Evolutionary conservation across 2,797 vertebrate genomes (phyloP).

Genomic region (Alectoris magna): DNA sequence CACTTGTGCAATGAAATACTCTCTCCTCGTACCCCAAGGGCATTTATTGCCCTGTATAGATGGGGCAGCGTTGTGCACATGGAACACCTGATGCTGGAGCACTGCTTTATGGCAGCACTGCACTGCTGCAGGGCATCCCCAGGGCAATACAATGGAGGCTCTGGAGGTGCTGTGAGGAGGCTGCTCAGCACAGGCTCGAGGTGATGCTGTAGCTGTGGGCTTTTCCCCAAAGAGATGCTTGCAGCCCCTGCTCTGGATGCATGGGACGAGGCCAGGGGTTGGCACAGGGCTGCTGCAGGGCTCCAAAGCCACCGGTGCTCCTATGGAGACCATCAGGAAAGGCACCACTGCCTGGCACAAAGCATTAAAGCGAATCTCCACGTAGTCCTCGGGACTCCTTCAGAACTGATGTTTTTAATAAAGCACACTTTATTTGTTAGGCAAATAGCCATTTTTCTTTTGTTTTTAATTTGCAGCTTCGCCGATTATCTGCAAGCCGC

Average conservation of each 20-base stretch:
- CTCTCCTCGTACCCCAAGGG: constrained; percentile 23
- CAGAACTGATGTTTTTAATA: background rate
- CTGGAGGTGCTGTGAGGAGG: background rate
- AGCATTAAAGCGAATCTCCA: background rate
- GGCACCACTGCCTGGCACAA: too few species aligned
- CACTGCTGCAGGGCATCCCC: background rate
- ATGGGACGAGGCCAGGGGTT: too few species aligned
- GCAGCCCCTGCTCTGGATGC: background rate
- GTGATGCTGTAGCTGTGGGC: background rate
- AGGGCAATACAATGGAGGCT: background rate
- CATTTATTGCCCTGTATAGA: constrained; percentile 14
- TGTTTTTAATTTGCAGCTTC: background rate
- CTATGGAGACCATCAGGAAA: background rate
- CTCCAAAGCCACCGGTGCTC: background rate
- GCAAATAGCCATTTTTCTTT: background rate
- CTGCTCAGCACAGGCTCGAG: too few species aligned
- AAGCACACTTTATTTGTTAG: constrained; percentile 46
- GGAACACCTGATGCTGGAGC: background rate
- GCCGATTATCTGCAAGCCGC: background rate
- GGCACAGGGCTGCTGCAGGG: background rate
- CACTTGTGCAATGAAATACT: constrained; percentile 67
- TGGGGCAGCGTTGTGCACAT: background rate
- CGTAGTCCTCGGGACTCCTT: background rate
- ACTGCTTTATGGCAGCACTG: background rate
- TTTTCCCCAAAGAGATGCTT: too few species aligned